Evolutionary conservation across 2,797 vertebrate species (phyloP), one percentile per base, ranked within the genome.

Genomic region (Lerista edwardsae): DNA sequence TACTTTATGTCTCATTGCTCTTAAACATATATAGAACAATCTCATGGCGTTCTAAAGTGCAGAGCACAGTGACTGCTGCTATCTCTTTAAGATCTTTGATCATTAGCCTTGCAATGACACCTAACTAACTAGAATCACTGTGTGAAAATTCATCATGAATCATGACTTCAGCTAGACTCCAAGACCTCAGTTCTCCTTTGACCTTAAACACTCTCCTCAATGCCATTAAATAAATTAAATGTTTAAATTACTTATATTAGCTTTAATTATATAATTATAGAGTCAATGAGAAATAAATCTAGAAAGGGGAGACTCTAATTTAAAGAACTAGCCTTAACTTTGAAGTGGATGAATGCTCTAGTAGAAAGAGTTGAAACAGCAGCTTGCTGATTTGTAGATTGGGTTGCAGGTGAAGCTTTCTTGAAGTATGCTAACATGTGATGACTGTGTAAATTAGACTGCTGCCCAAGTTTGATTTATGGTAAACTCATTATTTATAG

Each of bases 221-320:
- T 93, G 78, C 80, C 88, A 90, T 94, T 93, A 92, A 91, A 92
- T 93, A 92, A 94, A 94, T 93, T 91, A 86, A 93, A 94, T 91
- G 76, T 94, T 93, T 94, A 92, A 95, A 91, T 91, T 91, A 86
- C 69, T 80, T 89, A 69, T 87, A 90, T 93, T 93, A 93, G 81
- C 87, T 93, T 94, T 93, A 94, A 93, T 94, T 94, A 79, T 91
- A 88, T 91, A 93, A 92, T 90, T 91, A 90, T 74, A 86, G 77
- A 93, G 90, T 91, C 82, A 91, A 91, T 12, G 86, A 92, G 89
- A 94, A 94, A 94, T 90, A 85, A 89, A 92, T 91, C 84, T 91
- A 41, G 81, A 91, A 92, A 89, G 71, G 44, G 74, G 83, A 92
- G 89, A 92, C 71, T 67, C 47, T 88, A 83, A 87, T 81, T 79